Conservation (phyloP, 2,888 invertebrate genomes). For the Euzophera pinguis region DNA sequence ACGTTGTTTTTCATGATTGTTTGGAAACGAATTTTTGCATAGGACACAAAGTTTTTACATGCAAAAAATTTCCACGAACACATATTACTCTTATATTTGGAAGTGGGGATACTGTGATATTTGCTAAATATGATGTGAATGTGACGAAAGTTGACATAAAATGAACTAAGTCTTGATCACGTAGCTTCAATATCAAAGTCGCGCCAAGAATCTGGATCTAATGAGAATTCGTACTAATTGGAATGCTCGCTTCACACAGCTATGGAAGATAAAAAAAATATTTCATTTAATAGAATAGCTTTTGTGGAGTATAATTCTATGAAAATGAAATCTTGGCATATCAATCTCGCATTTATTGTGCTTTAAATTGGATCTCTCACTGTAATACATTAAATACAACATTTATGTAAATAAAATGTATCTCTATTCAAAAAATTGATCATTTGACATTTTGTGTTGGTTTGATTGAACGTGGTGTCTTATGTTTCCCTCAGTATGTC, state of each 20-base stretch:
- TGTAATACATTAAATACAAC: too few relatives aligned
- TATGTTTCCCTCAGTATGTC: too few relatives aligned
- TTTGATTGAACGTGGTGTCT: too few relatives aligned
- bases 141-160: conserved; percentile 40
- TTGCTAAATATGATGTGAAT: conserved; percentile 25
- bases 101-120: conserved; percentile 7
- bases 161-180: conserved; percentile 65
- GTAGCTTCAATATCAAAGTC: conserved; percentile 64
- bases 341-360: too few relatives aligned
- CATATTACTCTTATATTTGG: neutral
- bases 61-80: neutral
- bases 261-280: conserved; percentile 52
- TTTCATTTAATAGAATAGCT: conserved; percentile 33
- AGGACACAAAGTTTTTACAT: conserved; percentile 13
- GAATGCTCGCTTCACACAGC: conserved; percentile 61
- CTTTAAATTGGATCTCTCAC: too few relatives aligned
- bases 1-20: conserved; percentile 13
- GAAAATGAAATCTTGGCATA: too few relatives aligned
- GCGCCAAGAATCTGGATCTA: conserved; percentile 68
- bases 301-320: too few relatives aligned
- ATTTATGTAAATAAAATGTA: too few relatives aligned
- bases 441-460: too few relatives aligned
- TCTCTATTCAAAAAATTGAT: too few relatives aligned
- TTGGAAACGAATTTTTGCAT: conserved; percentile 13
- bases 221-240: conserved; percentile 73